phyloP scores from a whole-genome alignment of 2,113 vertebrate species.

The Psettodes erumei region DNA sequence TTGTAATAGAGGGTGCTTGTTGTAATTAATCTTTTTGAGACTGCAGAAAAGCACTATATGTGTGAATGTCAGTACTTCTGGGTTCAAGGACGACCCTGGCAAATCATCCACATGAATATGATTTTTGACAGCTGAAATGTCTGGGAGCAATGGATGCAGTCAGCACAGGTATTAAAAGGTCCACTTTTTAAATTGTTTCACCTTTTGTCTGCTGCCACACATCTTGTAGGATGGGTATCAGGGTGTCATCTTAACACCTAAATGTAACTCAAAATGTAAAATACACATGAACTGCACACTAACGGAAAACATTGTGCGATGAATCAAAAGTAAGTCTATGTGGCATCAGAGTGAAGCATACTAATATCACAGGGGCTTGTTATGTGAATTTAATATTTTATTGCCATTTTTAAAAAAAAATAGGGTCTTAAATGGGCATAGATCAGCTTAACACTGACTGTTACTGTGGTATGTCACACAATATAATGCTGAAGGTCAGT shows the following conservation, averaged over 20 bases:
- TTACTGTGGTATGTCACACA: constrained; percentile 19
- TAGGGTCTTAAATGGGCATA: constrained; percentile 2
- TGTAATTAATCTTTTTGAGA: not conserved
- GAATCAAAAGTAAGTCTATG: not conserved
- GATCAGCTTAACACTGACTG: constrained; percentile 27
- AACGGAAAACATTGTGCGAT: not conserved
- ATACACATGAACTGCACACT: not conserved
- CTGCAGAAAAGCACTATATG: not conserved
- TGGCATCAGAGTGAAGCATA: not conserved
- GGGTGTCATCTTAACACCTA: not conserved
- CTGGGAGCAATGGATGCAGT: not conserved
- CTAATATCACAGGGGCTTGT: not conserved
- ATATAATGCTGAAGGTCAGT: constrained; percentile 64
- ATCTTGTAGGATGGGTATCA: not conserved
- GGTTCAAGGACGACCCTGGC: not conserved
- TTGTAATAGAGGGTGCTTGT: not conserved
- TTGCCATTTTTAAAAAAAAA: not conserved
- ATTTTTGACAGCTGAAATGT: constrained; percentile 6
- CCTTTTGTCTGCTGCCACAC: not conserved
- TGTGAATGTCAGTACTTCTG: not conserved
- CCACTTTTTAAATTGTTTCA: not conserved
- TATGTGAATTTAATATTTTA: not conserved
- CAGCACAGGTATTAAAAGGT: not conserved
- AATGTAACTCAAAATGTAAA: not conserved
- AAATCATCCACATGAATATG: constrained; percentile 7